phyloP scores from a whole-genome alignment of 1,140 invertebrate genomes.

The Pissodes strobi region DNA sequence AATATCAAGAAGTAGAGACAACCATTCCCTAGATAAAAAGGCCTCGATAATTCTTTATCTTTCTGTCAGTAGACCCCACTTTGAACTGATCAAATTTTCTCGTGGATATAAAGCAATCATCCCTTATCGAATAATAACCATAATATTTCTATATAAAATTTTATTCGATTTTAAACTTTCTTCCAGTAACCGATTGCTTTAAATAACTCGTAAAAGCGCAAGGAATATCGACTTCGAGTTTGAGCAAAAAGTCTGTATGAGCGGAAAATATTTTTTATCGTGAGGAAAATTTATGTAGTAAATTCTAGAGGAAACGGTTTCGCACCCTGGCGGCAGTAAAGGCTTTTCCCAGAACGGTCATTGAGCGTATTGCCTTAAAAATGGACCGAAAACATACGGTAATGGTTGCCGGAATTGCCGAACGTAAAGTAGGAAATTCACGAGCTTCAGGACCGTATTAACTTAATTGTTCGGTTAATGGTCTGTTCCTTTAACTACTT shows the following conservation, averaged over 20 bases:
- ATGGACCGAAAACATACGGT: constrained; percentile 41
- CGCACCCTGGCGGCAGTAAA: constrained; percentile 32
- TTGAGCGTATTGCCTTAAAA: constrained; percentile 44
- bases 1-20: too few relatives aligned
- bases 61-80: too few relatives aligned
- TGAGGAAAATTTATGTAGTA: constrained; percentile 32
- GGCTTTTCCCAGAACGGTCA: constrained; percentile 39
- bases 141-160: constrained; percentile 7
- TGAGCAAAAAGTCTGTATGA: constrained; percentile 6
- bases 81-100: too few relatives aligned
- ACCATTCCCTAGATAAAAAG: too few relatives aligned
- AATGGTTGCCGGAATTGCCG: constrained; percentile 35
- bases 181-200: constrained; percentile 17
- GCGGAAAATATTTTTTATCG: constrained; percentile 32
- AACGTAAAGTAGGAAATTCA: constrained; percentile 35
- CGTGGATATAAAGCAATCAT: too few relatives aligned
- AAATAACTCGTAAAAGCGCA: constrained; percentile 16
- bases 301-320: constrained; percentile 36
- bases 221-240: constrained; percentile 19
- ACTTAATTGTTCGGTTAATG: constrained; percentile 23
- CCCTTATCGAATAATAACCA: too few relatives aligned
- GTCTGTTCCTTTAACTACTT: constrained; percentile 1
- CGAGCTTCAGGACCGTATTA: constrained; percentile 36
- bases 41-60: too few relatives aligned
- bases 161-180: constrained; percentile 14